Base-by-base conservation (phyloP, 1,140 invertebrate species). In the Nasonia giraulti region DNA sequence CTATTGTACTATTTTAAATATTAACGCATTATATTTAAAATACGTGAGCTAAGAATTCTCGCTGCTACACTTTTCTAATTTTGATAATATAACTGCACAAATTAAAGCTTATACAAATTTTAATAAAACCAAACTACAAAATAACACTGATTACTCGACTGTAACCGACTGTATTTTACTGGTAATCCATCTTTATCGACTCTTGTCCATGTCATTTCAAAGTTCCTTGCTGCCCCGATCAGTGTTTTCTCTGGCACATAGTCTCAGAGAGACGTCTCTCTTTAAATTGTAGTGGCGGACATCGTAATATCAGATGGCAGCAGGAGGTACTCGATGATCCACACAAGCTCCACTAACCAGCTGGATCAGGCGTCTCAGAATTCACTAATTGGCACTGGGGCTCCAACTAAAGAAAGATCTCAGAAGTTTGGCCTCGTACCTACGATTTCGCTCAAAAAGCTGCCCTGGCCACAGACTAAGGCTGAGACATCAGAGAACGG, bases 261-360 rank as follows among this genome's bases (percentile, higher is more conserved):
- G 50, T 86, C 82, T 87, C 78, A 88, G 87, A 87, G 84, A 86
- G 80, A 80, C 88, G 82, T 87, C 76, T 89, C 1, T 91, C 47
- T 92, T 82, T 92, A 86, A 91, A 90, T 92, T 92, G 82, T 91
- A 93, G 92, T 88, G 83, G 87, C 87, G 87, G 91, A 92, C 85
- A 88, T 71, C 77, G 83, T 69, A 7, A 83, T 50, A 66, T 74
- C 75, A 71, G 75, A 62, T 83, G 82, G 75, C 71, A 82, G 80
- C 80, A 87, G 76, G 88, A 89, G 69, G 74, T 87, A 73, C 76
- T 86, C 75, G 88, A 90, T 83, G 81, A 88, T 62, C 84, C 89
- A n/a, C 6, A 62, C 55, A 17, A 50, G 14, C 14, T 2, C 62
- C 82, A 88, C 71, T 83, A 88, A 84, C 66, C 88, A 80, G 86